Base-by-base conservation (phyloP, 2,113 vertebrate species). In the Misgurnus anguillicaudatus region DNA sequence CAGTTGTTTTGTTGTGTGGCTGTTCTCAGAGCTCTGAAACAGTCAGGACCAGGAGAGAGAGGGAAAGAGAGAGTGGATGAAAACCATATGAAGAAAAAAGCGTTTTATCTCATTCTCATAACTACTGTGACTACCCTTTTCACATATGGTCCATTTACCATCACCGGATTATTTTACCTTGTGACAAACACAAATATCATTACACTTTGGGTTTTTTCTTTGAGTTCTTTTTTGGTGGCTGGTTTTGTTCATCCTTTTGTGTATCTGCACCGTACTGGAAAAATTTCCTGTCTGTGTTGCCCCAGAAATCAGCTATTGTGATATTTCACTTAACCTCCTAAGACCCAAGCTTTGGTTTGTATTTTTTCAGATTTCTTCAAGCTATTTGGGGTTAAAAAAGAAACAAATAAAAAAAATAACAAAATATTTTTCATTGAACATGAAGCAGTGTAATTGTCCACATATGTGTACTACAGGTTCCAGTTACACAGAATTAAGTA, bases 31-130 rank as follows among this genome's bases (percentile, higher is more conserved):
- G 62, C 55, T 74, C 41, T 74, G 19, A 74, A 74, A 13, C 71
- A 61, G 57, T 74, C 57, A 61, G 39, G 71, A 60, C 71, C 71
- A 31, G 71, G 71, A 74, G 39, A 74, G 39, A 74, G 57, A 74
- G 4, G 45, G 39, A 31, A 14, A 74, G 4, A 61, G 57, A 31
- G 19, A 74, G 38, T 31, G 39, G 71, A 61, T 19, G 71, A 74
- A 74, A 74, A 61, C 39, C n/a, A 74, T n/a, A 45, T 47, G 71
- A 74, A 74, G 19, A 61, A 19, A 74, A 16, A 38, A 74, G 71
- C 19, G 1, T 74, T 74, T 74, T 16, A 47, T 55, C 4, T 38
- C 4, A 71, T 71, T 71, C 16, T 71, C 6, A 38, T 71, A 36
- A 39, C 16, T 11, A 55, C 47, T 10, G 48, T 71, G 0, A 71